Percentiles rank a stretch among this genome's conserved stretches.
These are phyloP conservation scores for Thysanoteuthis rhombus DNA, from an alignment of 2,888 invertebrate species.

Conservation along the genomic window DNA sequence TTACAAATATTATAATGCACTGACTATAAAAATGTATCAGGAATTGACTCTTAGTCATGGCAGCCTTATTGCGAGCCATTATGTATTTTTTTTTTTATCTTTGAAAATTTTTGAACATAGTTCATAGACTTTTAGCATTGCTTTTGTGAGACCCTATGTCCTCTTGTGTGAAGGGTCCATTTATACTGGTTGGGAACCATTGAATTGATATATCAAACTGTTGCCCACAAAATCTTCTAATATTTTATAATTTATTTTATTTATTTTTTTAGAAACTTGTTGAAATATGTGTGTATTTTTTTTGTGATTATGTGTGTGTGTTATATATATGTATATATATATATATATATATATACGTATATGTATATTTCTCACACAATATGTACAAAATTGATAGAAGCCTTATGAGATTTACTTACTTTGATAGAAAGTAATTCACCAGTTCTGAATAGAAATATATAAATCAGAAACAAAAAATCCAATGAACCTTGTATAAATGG, in stretches of 20 bases:
- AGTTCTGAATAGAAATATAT: not conserved
- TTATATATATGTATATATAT: not conserved
- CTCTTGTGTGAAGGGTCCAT: not conserved
- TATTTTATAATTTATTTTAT: not conserved
- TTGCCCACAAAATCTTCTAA: constrained; percentile 1
- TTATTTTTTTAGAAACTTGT: not conserved
- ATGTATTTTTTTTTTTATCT: not conserved
- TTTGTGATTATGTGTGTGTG: not conserved
- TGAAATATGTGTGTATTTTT: not conserved
- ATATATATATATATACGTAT: not conserved
- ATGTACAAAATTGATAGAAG: not conserved
- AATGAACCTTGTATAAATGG: not conserved
- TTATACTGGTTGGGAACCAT: not conserved
- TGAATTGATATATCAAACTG: not conserved
- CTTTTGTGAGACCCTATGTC: not conserved
- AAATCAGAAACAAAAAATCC: not conserved
- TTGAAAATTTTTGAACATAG: not conserved
- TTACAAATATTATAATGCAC: not conserved
- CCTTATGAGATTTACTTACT: not conserved
- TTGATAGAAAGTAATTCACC: not conserved
- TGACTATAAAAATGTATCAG: not conserved
- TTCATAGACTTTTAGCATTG: not conserved
- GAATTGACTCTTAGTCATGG: not conserved
- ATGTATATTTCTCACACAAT: not conserved
- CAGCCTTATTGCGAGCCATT: not conserved